These are phyloP conservation scores for Thaleichthys pacificus DNA, from an alignment of 2,797 vertebrate species.

Conservation along the genomic window DNA sequence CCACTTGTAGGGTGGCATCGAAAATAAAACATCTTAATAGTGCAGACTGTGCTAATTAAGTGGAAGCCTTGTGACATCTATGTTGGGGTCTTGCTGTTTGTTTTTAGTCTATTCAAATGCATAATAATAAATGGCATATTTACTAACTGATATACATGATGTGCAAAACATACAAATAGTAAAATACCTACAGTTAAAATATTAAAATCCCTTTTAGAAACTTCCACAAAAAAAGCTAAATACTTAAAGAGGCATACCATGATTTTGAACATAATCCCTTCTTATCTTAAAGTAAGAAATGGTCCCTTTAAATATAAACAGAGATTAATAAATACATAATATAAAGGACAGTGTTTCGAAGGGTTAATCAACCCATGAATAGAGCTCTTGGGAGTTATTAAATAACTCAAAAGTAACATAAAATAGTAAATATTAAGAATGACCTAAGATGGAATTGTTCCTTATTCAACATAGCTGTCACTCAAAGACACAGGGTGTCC, in stretches of 20 bases:
- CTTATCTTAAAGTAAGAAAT: conserved; percentile 3
- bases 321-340: conserved; percentile 18
- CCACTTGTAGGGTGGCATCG: not conserved
- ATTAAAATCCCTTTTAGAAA: conserved; percentile 8
- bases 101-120: not conserved
- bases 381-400: not conserved
- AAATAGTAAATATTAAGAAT: conserved; percentile 29
- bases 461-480: conserved; percentile 29
- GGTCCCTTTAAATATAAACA: conserved; percentile 13
- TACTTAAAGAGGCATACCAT: not conserved
- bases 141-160: not conserved
- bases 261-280: not conserved
- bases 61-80: conserved; percentile 4
- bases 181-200: not conserved
- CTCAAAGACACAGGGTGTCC: conserved; percentile 32
- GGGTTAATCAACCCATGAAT: conserved; percentile 11
- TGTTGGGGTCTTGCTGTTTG: not conserved
- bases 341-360: not conserved
- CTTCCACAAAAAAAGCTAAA: conserved; percentile 3
- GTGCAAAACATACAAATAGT: conserved; percentile 9
- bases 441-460: conserved; percentile 9
- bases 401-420: conserved; percentile 2
- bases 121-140: not conserved
- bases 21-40: not conserved
- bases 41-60: conserved; percentile 10